phyloP scores from a whole-genome alignment of 1,140 invertebrate species.

The Lethocerus indicus region DNA sequence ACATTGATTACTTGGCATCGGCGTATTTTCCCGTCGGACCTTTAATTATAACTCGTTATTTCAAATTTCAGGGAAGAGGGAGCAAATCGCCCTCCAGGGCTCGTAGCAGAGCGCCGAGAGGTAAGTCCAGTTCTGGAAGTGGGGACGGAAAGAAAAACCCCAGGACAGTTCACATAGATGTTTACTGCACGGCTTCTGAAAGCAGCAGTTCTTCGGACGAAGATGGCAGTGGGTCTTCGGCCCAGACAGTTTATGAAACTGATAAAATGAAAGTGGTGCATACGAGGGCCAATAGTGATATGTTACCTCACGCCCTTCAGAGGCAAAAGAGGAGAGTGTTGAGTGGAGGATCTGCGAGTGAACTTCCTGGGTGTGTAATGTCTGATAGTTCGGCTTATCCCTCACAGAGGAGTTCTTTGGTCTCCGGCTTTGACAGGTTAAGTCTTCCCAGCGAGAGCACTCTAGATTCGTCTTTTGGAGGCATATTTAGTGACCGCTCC shows the following conservation, averaged over 20 bases:
- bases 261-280: constrained; percentile 39
- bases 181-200: constrained; percentile 56
- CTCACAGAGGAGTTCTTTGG: constrained; percentile 38
- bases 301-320: constrained; percentile 25
- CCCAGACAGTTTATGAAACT: constrained; percentile 45
- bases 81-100: no score
- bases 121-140: constrained; percentile 7
- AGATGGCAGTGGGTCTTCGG: constrained; percentile 28
- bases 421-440: constrained; percentile 15
- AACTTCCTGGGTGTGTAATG: no score
- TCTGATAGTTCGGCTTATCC: constrained; percentile 39
- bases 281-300: constrained; percentile 25
- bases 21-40: no score
- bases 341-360: constrained; percentile 17
- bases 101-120: constrained; percentile 22
- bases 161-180: constrained; percentile 57
- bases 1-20: no score
- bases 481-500: constrained; percentile 29
- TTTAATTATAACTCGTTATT: no score
- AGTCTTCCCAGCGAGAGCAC: constrained; percentile 23
- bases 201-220: constrained; percentile 22
- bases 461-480: not conserved
- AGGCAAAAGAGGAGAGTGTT: constrained; percentile 23
- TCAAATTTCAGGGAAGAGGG: no score
- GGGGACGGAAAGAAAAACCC: constrained; percentile 27